Base-by-base conservation (phyloP, 2,797 vertebrate genomes). In the Spea hammondii region DNA sequence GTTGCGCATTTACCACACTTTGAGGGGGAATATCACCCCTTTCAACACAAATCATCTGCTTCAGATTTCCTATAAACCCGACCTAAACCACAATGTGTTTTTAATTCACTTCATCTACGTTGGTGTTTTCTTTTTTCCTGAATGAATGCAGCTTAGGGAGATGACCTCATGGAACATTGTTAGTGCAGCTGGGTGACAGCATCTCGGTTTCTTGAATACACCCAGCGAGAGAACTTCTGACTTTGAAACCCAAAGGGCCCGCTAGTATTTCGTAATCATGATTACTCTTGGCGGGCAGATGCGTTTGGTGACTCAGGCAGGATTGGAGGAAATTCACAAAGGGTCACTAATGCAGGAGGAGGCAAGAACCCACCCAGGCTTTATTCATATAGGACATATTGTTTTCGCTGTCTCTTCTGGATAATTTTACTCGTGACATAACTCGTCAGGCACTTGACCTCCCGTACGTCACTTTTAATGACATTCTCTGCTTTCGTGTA, bases 161-260 rank as follows among this genome's bases (percentile, higher is more conserved):
- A 65, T 65, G 64, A 65, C 64, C 9, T 65, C 64, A 65, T 65
- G 64, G n/a, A 65, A 11, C 64, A 11, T 45, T 65, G 64, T 65
- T 65, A 45, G 45, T 65, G 11, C 64, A 65, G 64, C 64, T 65
- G 64, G 45, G 64, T 65, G 32, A 62, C 59, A 14, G 14, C 59
- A 62, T 5, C 6, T 14, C 9, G 14, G 59, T 62, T 65, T 65
- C 5, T 65, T 10, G 4, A n/a, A 17, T 62, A 62, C 59, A 62
- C 59, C 59, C 59, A 17, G 59, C 8, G 9, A 62, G 59, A 17
- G 59, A 62, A 62, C 59, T 62, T 62, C 59, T 62, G 17, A 17
- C 17, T 57, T 6, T 57, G 17, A 17, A 32, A 32, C 32, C 12
- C 55, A 59, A 59, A 9, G 11, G 5, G 59, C 59, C 4, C 10